Base-by-base conservation (phyloP, 2,888 invertebrate species). In the Phortica okadai region DNA sequence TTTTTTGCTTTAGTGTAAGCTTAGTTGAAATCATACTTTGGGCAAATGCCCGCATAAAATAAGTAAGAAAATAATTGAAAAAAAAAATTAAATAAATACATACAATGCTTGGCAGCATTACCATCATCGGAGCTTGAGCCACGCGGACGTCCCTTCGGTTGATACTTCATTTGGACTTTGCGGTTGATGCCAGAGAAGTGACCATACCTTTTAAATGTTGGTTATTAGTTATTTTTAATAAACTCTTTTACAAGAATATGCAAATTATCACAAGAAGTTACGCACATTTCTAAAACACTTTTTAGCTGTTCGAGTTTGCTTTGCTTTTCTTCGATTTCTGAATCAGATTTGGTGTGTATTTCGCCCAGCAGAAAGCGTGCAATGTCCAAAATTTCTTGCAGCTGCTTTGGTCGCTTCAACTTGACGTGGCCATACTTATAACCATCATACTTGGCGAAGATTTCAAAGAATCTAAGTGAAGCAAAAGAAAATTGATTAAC, bases 151-250 rank as follows among this genome's bases (percentile, higher is more conserved):
- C 98, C 98, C 86, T 97, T 95, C 0, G 98, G 98, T 92, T 99
- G 98, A 92, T 99, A 99, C 92, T 99, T 99, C 95, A 99, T 96
- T 93, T 99, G 99, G 79, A 99, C 99, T 93, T 99, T 99, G 81
- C 99, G 95, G 93, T 99, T 99, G 88, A 99, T 99, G 64, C 99
- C 99, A 69, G 99, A 99, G 93, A 99, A 99, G 92, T 99, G 98
- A 0, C 99, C 99, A 91, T 99, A 98, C 98, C 97, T 98, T 89
- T n/a, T 14, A 50, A 50, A 50, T 50, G 58, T 41, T 3, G 7
- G 44, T 70, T 45, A 2, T 70, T 72, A 33, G 21, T 21, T 21
- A 80, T 45, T 14, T 64, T 33, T 33, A 33, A 33, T 5, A 2
- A 33, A 33, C 33, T 33, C 2, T 33, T 33, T 33, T 44, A 33